Evolutionary conservation across 2,797 vertebrate genomes (phyloP).

Genomic region (Orientallactaga sibirica): DNA sequence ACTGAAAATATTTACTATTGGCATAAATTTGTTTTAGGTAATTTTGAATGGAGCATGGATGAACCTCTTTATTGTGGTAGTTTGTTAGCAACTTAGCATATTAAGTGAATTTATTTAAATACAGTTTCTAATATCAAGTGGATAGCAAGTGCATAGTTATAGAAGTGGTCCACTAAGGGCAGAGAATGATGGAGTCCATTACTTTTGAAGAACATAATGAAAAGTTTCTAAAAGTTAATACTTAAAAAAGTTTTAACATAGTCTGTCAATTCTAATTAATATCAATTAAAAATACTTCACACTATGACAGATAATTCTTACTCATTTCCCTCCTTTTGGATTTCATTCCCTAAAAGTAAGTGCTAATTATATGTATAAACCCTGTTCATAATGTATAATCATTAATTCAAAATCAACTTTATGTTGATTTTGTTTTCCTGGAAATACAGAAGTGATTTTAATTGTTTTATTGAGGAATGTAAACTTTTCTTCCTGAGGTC

Average conservation of each 20-base stretch:
- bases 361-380: background rate
- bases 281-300: background rate
- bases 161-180: background rate
- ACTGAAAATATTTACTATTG: constrained; percentile 31
- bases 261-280: background rate
- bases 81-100: constrained; percentile 6
- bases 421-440: background rate
- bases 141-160: background rate
- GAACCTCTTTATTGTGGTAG: background rate
- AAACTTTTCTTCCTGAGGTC: background rate
- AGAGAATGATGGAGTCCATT: background rate
- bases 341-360: background rate
- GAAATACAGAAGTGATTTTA: background rate
- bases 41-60: background rate
- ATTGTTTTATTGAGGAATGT: background rate
- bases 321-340: background rate
- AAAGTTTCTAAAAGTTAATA: background rate
- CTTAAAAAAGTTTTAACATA: background rate
- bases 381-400: background rate
- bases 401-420: background rate
- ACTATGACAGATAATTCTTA: background rate
- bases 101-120: constrained; percentile 28
- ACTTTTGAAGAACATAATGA: background rate
- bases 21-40: constrained; percentile 10
- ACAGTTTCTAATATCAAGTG: background rate